Base-by-base conservation (phyloP, 2,113 vertebrate genomes). In the Mastomys natalensis region DNA sequence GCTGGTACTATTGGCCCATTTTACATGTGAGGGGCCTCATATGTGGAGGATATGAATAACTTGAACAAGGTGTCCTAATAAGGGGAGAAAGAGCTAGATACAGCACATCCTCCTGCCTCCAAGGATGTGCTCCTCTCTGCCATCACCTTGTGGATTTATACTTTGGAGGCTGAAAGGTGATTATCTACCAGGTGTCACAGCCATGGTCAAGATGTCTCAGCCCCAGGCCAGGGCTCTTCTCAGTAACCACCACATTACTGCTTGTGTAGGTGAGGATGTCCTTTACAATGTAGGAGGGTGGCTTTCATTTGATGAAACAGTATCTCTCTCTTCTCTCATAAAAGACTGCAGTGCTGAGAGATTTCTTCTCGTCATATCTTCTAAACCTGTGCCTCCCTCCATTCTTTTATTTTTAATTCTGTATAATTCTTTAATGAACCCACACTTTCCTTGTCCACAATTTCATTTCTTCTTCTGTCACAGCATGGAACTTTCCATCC, bases 391-490 rank as follows among this genome's bases (percentile, higher is more conserved):
- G 64, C 70, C 34, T 16, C 48, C 81, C 80, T 92, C 68, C 72
- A 58, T 87, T 43, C 89, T 29, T 87, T 92, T 62, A 76, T 31
- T 68, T 87, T 53, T 29, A 62, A 34, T 87, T 74, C 91, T 86
- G 81, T 96, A 45, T 89, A 98, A 95, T 97, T 97, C 84, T 93
- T 95, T 97, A 97, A 95, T 96, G 95, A 95, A 93, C 84, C 58
- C 70, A 77, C 81, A 87, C 91, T 96, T 89, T 96, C 80, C 84
- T 90, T 89, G 93, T 92, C 90, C 84, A 96, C 58, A 97, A 94
- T 97, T 97, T 95, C 93, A 91, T 96, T 98, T 97, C 95, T 94
- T 96, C 95, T 97, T 96, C 96, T 93, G 78, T 91, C 91, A 94
- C 94, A 97, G 97, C 95, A 95, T 11, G 43, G 87, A 89, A 96